phyloP scores from a whole-genome alignment of 2,797 vertebrate species.

The Odontamblyopus rebecca region DNA sequence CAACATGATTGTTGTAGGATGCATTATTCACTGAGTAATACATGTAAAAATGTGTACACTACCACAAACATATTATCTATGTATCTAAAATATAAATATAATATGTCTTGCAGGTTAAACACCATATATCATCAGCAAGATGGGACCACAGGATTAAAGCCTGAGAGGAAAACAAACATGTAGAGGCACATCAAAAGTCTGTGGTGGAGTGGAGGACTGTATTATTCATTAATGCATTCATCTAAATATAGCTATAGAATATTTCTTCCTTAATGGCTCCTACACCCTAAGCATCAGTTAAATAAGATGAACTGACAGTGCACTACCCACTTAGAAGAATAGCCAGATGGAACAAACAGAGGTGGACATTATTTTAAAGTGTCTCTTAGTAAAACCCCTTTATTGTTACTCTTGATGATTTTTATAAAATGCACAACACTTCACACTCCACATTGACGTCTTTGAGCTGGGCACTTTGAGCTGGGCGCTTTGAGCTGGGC shows the following conservation, averaged over 20 bases:
- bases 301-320: conserved; percentile 11
- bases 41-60: too few species aligned
- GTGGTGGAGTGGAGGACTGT: conserved; percentile 33
- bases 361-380: not conserved
- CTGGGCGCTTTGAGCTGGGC: too few species aligned
- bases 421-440: not conserved
- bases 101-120: not conserved
- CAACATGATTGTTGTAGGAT: conserved; percentile 12
- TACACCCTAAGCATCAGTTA: conserved; percentile 33
- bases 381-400: not conserved
- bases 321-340: conserved; percentile 12
- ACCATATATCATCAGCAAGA: not conserved
- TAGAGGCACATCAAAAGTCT: conserved; percentile 35
- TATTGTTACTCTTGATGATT: not conserved
- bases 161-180: conserved; percentile 10
- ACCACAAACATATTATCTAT: too few species aligned
- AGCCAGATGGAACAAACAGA: not conserved
- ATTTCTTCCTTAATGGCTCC: conserved; percentile 37
- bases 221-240: conserved; percentile 64
- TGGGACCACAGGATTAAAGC: not conserved
- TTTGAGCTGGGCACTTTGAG: not conserved
- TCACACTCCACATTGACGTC: not conserved
- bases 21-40: not conserved
- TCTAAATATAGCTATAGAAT: conserved; percentile 58
- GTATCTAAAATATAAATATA: not conserved